Base-by-base conservation (phyloP, 1,140 invertebrate genomes). In the Sarcophaga peregrina region DNA sequence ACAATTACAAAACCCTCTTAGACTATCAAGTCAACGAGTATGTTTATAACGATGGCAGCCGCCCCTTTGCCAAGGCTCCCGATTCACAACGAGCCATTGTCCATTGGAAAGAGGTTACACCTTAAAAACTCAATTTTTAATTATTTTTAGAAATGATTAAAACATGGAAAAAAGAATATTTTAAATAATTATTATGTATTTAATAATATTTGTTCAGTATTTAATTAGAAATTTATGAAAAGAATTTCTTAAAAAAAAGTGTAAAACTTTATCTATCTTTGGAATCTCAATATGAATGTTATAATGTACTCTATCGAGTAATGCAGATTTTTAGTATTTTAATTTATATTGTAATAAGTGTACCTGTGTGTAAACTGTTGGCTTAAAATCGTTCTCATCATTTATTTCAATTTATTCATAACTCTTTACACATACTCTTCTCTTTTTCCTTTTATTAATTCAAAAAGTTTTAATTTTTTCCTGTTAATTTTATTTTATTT, bases 1-100 rank as follows among this genome's bases (percentile, higher is more conserved):
- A 95, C 80, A 93, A 94, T n/a, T 97, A 96, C 87, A 92, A 96
- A 91, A 94, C 93, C 2, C 91, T 97, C 82, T 87, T 94, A 47
- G 94, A 96, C 87, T 96, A 94, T 87, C 95, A 96, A 92, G 97
- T 8, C 97, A 97, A 86, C 25, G 91, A 94, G 86, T 97, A 94
- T 87, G 91, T 94, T 0, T 93, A 94, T 72, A 87, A 92, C 1
- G 94, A 96, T 87, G 94, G 94, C n/a, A 93, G 92, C 1, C 93
- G 92, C 87, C 94, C 95, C 10, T 97, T 97, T 86, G 92, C 91
- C 0, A 90, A 93, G 84, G 96, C 96, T 5, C 94, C 94, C 0
- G 95, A 96, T 85, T 91, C 93, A 81, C 95, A 96, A 91, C 90
- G 93, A 86, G 94, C 94, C 11, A 90, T 95, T 82, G 95, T 95